Base-by-base conservation (phyloP, 2,113 vertebrate genomes). In the Catharus minimus region DNA sequence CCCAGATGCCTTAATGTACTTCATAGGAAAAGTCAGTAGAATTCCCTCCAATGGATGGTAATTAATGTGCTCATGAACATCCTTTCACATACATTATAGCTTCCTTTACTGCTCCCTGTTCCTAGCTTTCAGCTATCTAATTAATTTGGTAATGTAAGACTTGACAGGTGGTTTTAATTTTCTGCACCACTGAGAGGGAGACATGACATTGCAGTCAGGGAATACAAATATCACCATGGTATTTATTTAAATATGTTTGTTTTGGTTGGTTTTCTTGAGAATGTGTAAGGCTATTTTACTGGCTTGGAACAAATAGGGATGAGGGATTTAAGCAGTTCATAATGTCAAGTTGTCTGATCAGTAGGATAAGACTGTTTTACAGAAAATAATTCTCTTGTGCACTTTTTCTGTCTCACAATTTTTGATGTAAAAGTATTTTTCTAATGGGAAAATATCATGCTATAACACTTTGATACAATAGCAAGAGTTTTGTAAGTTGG, bases 151-250 rank as follows among this genome's bases (percentile, higher is more conserved):
- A 95, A 89, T 64, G 58, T 81, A 89, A 81, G 55, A 46, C 46
- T 94, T 91, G 94, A 95, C 92, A 93, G 82, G 94, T 95, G 82
- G 39, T 79, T 96, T 96, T 96, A 93, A 95, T 97, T 96, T 96
- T 94, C 95, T 96, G 82, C 80, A 80, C 85, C 87, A 95, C 69
- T 94, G 89, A 95, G 62, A 92, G 72, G 16, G 62, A 93, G 47
- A 86, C 64, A 43, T 47, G 56, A 79, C 41, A 81, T 68, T 92
- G 65, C 24, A 88, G 67, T 61, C 32, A 80, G 69, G n/a, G 85
- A 96, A 95, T 95, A 93, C 26, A 93, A 93, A 86, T 74, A 90
- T 67, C 50, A 75, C 12, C 11, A 57, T 46, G 32, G 38, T 93
- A 49, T 82, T 94, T 95, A 74, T 67, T 90, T 93, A 77, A 75